phyloP scores from a whole-genome alignment of 2,113 vertebrate species.

The Nerophis lumbriciformis region DNA sequence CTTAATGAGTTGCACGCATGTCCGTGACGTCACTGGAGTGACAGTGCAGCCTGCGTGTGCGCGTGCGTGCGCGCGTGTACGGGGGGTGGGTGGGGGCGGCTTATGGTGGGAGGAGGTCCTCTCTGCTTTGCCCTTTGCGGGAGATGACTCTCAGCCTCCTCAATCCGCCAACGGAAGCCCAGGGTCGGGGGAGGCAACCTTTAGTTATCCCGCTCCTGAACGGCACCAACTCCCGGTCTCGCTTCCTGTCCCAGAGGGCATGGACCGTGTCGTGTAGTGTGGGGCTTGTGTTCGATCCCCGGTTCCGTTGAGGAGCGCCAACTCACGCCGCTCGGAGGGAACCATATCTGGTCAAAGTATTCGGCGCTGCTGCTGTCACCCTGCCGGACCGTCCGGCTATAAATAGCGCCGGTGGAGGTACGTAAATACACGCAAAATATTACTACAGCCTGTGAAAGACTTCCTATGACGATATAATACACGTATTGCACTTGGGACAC shows the following conservation, averaged over 20 bases:
- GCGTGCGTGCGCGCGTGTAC: not conserved
- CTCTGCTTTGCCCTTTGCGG: slow-evolving; percentile 56
- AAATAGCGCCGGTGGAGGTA: slow-evolving; percentile 72
- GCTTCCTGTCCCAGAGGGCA: slow-evolving; percentile 14
- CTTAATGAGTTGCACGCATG: not conserved
- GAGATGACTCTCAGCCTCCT: slow-evolving; percentile 44
- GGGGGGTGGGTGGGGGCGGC: slow-evolving; percentile 13
- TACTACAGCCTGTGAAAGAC: slow-evolving; percentile 9
- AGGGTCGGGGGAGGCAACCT: slow-evolving; percentile 69
- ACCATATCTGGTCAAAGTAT: slow-evolving; percentile 89
- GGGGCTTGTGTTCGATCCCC: slow-evolving; percentile 10
- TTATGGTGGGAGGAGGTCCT: slow-evolving; percentile 32
- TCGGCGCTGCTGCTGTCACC: slow-evolving; percentile 73
- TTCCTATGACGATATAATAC: slow-evolving; percentile 10
- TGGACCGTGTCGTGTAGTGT: slow-evolving; percentile 28
- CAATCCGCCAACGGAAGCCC: slow-evolving; percentile 11
- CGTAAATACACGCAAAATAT: slow-evolving; percentile 57
- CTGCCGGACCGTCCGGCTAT: slow-evolving; percentile 70
- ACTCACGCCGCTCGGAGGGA: slow-evolving; percentile 58
- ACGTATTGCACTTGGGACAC: not conserved
- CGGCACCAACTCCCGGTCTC: slow-evolving; percentile 14
- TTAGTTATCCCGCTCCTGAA: not conserved
- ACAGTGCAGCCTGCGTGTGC: slow-evolving; percentile 41
- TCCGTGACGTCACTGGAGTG: slow-evolving; percentile 65
- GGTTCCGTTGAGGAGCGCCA: slow-evolving; percentile 31